phyloP scores from a whole-genome alignment of 2,888 invertebrate genomes.

The Mythimna albipuncta region DNA sequence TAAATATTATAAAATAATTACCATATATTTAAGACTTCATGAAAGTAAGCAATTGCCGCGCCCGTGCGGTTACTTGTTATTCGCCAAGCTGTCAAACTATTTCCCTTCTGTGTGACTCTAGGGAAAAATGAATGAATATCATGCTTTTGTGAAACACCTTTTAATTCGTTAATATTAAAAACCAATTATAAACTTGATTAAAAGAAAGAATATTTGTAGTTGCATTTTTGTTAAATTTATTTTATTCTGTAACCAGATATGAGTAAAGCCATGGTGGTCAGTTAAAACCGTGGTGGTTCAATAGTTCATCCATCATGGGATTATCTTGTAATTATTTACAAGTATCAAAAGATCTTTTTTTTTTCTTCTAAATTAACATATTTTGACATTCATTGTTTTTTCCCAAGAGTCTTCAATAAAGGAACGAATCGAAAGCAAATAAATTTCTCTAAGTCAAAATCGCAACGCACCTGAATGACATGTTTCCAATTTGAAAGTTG shows the following conservation, averaged over 20 bases:
- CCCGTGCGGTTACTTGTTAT: too few relatives aligned
- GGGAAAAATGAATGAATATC: not conserved
- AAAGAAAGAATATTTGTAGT: too few relatives aligned
- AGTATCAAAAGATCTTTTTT: too few relatives aligned
- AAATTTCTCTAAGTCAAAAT: not conserved
- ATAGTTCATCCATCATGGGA: too few relatives aligned
- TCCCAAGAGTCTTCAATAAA: not conserved
- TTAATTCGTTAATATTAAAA: not conserved
- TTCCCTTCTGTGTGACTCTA: not conserved
- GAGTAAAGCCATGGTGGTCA: too few relatives aligned
- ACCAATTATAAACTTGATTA: too few relatives aligned
- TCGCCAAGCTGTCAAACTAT: not conserved
- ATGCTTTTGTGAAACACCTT: not conserved
- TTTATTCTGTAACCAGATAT: too few relatives aligned
- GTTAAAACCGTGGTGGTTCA: too few relatives aligned
- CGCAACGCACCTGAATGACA: slow-evolving; percentile 93
- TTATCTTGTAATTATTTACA: too few relatives aligned
- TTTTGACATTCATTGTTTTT: not conserved
- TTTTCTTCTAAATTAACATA: too few relatives aligned
- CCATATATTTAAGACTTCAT: not conserved
- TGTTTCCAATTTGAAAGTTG: slow-evolving; percentile 96
- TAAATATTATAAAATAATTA: slow-evolving; percentile 8
- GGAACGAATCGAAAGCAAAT: not conserved
- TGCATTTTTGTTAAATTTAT: too few relatives aligned
- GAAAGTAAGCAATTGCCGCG: not conserved